These are phyloP conservation scores for Syngnathus rostellatus DNA, from an alignment of 2,797 vertebrate species.

Conservation along the genomic window DNA sequence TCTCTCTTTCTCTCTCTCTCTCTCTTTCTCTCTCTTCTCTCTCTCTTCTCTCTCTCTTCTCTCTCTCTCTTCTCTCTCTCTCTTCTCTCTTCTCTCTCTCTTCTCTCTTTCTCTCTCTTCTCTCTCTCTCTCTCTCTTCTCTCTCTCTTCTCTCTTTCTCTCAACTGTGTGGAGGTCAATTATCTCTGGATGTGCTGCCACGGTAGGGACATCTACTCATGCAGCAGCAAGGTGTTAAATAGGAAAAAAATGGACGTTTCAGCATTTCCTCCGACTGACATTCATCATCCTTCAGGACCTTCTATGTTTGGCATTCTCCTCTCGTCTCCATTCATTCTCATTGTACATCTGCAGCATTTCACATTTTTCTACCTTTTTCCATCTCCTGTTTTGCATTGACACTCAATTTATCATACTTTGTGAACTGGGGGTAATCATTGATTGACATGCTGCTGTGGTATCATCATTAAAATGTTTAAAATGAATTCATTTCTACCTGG, in stretches of 20 bases:
- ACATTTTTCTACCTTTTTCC: neutral
- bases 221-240: slow-evolving; percentile 36
- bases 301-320: neutral
- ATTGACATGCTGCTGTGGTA: neutral
- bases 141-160: too few relatives aligned
- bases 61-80: too few relatives aligned
- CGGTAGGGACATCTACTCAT: slow-evolving; percentile 15
- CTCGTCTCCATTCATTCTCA: neutral
- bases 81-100: too few relatives aligned
- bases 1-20: too few relatives aligned
- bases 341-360: neutral
- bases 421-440: neutral
- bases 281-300: slow-evolving; percentile 15
- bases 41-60: too few relatives aligned
- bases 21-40: too few relatives aligned
- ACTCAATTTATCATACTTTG: slow-evolving; percentile 4
- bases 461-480: slow-evolving; percentile 8
- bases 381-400: neutral
- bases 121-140: too few relatives aligned
- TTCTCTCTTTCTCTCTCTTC: too few relatives aligned
- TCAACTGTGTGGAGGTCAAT: slow-evolving; percentile 53
- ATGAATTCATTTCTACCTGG: slow-evolving; percentile 1
- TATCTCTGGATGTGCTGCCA: slow-evolving; percentile 58
- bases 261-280: slow-evolving; percentile 4
- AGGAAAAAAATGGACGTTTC: neutral